These are phyloP conservation scores for Heliangelus exortis DNA, from an alignment of 2,797 vertebrate species.

Conservation along the genomic window DNA sequence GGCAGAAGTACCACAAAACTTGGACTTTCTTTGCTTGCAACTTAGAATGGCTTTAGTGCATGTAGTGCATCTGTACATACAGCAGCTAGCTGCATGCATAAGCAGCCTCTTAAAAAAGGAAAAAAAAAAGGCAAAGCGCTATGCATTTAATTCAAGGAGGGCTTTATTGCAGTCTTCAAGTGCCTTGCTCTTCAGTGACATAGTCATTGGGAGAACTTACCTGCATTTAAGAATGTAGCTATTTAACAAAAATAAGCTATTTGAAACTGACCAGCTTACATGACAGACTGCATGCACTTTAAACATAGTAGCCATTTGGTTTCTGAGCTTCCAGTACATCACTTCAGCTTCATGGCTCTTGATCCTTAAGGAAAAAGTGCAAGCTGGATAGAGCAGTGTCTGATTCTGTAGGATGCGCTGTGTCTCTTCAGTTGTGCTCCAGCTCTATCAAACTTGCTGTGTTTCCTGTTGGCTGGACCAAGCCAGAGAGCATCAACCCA, in stretches of 20 bases:
- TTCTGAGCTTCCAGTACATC: conserved; percentile 54
- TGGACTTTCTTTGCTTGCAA: conserved; percentile 48
- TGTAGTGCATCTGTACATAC: conserved; percentile 29
- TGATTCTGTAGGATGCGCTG: neutral
- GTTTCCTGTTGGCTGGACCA: conserved; percentile 54
- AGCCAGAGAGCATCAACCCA: neutral
- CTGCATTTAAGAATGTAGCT: neutral
- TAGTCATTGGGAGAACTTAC: neutral
- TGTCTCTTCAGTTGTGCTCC: conserved; percentile 36
- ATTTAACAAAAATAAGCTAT: neutral
- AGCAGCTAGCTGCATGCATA: conserved; percentile 63
- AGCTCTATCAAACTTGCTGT: conserved; percentile 50
- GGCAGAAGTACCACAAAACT: neutral
- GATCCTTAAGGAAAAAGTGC: conserved; percentile 30
- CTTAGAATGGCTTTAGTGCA: conserved; percentile 67
- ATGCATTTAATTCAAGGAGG: conserved; percentile 2
- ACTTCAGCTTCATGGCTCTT: conserved; percentile 12
- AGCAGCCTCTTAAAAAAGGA: neutral
- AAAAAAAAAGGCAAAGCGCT: neutral
- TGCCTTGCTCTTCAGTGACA: conserved; percentile 7
- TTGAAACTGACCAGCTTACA: conserved; percentile 46
- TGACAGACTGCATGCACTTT: conserved; percentile 52
- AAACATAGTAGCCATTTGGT: conserved; percentile 10
- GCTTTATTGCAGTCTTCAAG: neutral
- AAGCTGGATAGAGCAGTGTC: conserved; percentile 57